Evolutionary conservation across 2,888 invertebrate species (phyloP).

Genomic region (Mesochorus sp.): DNA sequence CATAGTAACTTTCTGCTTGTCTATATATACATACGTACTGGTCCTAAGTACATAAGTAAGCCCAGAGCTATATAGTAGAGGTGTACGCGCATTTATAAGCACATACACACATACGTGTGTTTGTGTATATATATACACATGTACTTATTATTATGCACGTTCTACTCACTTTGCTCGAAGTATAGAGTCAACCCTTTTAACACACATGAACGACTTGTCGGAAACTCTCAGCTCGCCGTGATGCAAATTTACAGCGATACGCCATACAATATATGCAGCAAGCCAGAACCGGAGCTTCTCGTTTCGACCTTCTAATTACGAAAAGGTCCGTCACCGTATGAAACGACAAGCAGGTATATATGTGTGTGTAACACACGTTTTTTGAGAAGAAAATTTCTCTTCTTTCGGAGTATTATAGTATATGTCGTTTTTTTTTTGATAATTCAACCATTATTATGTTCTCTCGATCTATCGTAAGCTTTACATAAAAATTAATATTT

Average conservation of each 20-base stretch:
- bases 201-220: constrained; percentile 44
- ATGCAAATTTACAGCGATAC: constrained; percentile 39
- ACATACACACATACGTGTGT: neutral
- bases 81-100: too few species aligned
- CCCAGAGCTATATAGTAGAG: neutral
- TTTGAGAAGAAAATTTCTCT: too few species aligned
- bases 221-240: constrained; percentile 23
- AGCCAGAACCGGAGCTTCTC: constrained; percentile 8
- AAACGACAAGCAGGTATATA: neutral
- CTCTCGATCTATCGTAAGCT: too few species aligned
- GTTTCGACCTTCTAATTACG: constrained; percentile 40
- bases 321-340: neutral
- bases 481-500: too few species aligned
- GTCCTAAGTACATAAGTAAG: neutral
- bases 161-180: constrained; percentile 28
- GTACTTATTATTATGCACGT: neutral
- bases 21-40: neutral
- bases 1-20: neutral
- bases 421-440: too few species aligned
- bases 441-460: too few species aligned
- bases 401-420: too few species aligned
- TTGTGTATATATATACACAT: neutral
- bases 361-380: neutral
- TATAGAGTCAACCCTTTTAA: constrained; percentile 27
- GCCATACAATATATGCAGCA: neutral